Base-by-base conservation (phyloP, 2,888 invertebrate genomes). In the Scrobipalpa costella region DNA sequence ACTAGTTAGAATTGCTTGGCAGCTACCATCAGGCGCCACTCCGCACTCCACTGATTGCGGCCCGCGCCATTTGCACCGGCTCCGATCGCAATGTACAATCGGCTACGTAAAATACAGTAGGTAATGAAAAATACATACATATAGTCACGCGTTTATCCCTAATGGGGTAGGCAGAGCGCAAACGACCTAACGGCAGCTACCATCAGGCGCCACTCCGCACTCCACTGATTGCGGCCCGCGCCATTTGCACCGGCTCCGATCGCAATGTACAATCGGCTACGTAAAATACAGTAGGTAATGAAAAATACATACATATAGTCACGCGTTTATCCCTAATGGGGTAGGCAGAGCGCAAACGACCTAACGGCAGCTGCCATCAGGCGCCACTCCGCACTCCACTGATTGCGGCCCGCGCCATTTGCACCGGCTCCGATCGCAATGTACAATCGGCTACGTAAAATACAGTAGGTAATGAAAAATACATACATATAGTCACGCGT, bases 1-100 rank as follows among this genome's bases (percentile, higher is more conserved):
- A 27, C 27, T 27, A 27, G 27, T 27, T 27, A 27, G 27, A 27
- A 27, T 27, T 27, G 27, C 27, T 2, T 5, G 27, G 27, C 44
- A n/a, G 44, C 15, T 44, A 5, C 44, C 44, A 44, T 44, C n/a
- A 44, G 44, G 44, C 44, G 44, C 44, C 40, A 44, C 44, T 44
- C 27, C 27, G 27, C 27, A 27, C 27, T 27, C 27, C 44, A 15
- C 44, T 44, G 44, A 44, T 44, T 44, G 44, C 44, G 44, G 13
- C 40, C 40, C 13, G 40, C 40, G 40, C 40, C 11, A 40, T 15
- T 44, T 15, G 44, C 40, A 40, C 40, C 40, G 40, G 40, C 5
- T 13, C 40, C 40, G 40, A 40, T 15, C 15, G 44, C 44, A 44
- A 27, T 27, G 7, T 5, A 15, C 15, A 44, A 0, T 3, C 13